Base-by-base conservation (phyloP, 1,140 invertebrate species). In the Goniozus legneri region DNA sequence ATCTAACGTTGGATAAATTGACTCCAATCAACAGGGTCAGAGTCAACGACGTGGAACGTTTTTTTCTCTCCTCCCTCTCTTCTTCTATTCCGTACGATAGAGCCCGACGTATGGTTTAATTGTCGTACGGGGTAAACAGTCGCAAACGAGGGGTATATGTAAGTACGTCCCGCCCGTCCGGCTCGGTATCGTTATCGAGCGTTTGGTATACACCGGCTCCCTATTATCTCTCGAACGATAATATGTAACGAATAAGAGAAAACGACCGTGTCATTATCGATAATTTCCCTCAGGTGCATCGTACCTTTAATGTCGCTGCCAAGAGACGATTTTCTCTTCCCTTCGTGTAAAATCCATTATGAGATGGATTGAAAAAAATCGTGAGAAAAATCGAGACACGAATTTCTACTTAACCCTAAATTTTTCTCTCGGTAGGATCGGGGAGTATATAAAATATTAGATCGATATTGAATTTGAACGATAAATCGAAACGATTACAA, bases 211-310 rank as follows among this genome's bases (percentile, higher is more conserved):
- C n/a, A n/a, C n/a, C n/a, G n/a, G n/a, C n/a, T n/a, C 57, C 46
- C 52, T 58, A 60, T 60, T 60, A 60, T 58, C 52, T 43, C 8
- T 39, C n/a, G n/a, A n/a, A 38, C 49, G 57, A 60, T 60, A 60
- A 55, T 52, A 49, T 52, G 52, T 52, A 60, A 60, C 49, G 45
- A 60, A 58, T 58, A 52, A 58, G 56, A 58, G 57, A 58, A 58
- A 60, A 58, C 52, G 52, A 58, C 45, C 52, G 27, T 42, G 45
- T 48, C 45, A 60, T 60, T 60, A 60, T 60, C 57, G 57, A 58
- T 60, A 60, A 60, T 60, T 60, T 58, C 39, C 42, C 45, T 55
- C 52, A 37, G 57, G 42, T 58, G 56, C 51, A 58, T 58, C 56
- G 52, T 48, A 48, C 27, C 44, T 44, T 52, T 52, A 52, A 55